A percentile compares a stretch with the other conserved stretches of the same genome.
Conservation (phyloP, 2,113 vertebrate genomes). For the Pollachius pollachius region DNA sequence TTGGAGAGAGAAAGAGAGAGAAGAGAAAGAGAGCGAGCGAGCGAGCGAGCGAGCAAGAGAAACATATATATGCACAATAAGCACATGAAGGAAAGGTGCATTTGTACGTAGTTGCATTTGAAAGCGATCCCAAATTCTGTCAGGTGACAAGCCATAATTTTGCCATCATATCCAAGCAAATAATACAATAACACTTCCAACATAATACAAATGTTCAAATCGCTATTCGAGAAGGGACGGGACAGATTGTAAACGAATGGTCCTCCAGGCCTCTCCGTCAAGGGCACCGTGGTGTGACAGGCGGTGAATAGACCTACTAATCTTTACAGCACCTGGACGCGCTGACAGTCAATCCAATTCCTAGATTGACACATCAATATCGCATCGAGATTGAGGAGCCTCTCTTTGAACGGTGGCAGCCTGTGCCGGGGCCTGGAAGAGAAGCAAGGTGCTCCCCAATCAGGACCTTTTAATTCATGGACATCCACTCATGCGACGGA, state of each 20-base stretch:
- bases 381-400: slow-evolving; percentile 54
- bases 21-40: not conserved
- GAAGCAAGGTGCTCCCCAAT: not conserved
- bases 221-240: too few relatives aligned
- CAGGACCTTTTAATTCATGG: not conserved
- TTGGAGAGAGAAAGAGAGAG: not conserved
- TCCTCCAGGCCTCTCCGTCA: slow-evolving; percentile 55
- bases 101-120: too few relatives aligned
- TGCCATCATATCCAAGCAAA: too few relatives aligned
- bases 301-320: slow-evolving; percentile 55
- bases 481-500: too few relatives aligned
- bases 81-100: too few relatives aligned
- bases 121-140: too few relatives aligned
- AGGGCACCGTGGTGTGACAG: slow-evolving; percentile 59
- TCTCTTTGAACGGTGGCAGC: slow-evolving; percentile 17
- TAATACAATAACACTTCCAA: too few relatives aligned
- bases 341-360: slow-evolving; percentile 63
- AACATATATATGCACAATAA: not conserved
- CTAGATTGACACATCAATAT: slow-evolving; percentile 68
- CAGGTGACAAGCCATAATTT: too few relatives aligned
- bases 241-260: not conserved
- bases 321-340: slow-evolving; percentile 62
- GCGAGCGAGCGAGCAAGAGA: slow-evolving; percentile 5
- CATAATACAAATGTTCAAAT: too few relatives aligned
- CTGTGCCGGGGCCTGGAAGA: slow-evolving; percentile 18